These are phyloP conservation scores for Aethes cnicana DNA, from an alignment of 2,888 invertebrate genomes.

Conservation along the genomic window DNA sequence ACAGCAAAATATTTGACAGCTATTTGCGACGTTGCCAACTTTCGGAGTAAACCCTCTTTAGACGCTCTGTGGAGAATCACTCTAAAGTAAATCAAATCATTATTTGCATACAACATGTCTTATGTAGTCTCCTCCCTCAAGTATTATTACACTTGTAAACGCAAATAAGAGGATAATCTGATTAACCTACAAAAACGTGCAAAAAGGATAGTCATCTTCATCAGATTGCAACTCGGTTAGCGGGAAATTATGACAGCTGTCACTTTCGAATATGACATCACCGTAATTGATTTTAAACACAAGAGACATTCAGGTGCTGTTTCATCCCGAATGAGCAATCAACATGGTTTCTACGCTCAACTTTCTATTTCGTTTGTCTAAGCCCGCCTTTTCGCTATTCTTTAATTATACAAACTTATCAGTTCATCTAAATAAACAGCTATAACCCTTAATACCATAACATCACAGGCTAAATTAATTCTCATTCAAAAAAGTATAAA, in stretches of 20 bases:
- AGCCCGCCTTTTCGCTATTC: slow-evolving; percentile 37
- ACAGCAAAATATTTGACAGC: too few relatives aligned
- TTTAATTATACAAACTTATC: slow-evolving; percentile 38
- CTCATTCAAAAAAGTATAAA: slow-evolving; percentile 14
- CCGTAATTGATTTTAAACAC: slow-evolving; percentile 21
- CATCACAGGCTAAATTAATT: slow-evolving; percentile 6
- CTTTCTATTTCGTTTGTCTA: slow-evolving; percentile 64
- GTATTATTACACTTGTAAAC: too few relatives aligned
- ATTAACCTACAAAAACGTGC: too few relatives aligned
- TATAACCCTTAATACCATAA: slow-evolving; percentile 18
- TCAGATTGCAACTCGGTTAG: slow-evolving; percentile 18
- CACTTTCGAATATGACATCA: slow-evolving; percentile 34
- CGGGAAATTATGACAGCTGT: slow-evolving; percentile 42
- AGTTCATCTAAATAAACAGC: background rate
- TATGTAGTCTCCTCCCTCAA: too few relatives aligned
- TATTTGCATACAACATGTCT: too few relatives aligned
- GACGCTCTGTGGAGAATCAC: too few relatives aligned
- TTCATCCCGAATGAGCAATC: slow-evolving; percentile 48
- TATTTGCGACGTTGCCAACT: too few relatives aligned
- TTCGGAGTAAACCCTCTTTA: too few relatives aligned
- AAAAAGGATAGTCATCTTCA: background rate
- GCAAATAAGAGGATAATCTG: too few relatives aligned
- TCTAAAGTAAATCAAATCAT: too few relatives aligned
- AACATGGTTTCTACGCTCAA: slow-evolving; percentile 44
- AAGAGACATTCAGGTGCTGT: slow-evolving; percentile 31